A percentile compares a stretch with the other conserved stretches of the same genome.
phyloP scores from a whole-genome alignment of 2,797 vertebrate species.

The Chaenodraco wilsoni region DNA sequence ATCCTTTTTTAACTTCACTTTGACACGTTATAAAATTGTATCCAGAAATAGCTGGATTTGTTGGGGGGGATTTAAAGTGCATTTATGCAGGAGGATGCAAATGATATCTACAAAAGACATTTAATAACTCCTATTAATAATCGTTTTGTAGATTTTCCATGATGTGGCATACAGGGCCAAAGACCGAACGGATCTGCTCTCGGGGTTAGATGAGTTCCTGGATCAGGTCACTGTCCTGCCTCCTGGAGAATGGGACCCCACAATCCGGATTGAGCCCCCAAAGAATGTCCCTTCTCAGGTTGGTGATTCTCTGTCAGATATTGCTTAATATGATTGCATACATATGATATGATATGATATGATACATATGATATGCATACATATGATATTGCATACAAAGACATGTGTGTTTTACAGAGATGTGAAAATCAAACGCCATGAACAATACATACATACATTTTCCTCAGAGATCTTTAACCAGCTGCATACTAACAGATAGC shows the following conservation, averaged over 20 bases:
- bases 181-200: constrained; percentile 93
- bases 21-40: neutral
- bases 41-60: neutral
- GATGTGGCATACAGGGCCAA: constrained; percentile 98
- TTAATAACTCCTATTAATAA: neutral
- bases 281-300: constrained; percentile 98
- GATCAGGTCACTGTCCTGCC: constrained; percentile 96
- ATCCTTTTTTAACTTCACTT: neutral
- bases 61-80: neutral
- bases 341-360: no score
- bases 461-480: neutral
- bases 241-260: constrained; percentile 97
- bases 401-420: neutral
- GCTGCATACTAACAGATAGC: neutral
- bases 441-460: neutral
- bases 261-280: constrained; percentile 95
- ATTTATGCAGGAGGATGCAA: no score
- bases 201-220: constrained; percentile 96
- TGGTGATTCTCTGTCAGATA: constrained; percentile 29
- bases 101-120: neutral
- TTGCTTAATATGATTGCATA: neutral
- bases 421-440: neutral
- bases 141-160: constrained; percentile 89
- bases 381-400: neutral
- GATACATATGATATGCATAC: no score